Base-by-base conservation (phyloP, 2,113 vertebrate species). In the Tetraodon nigroviridis region DNA sequence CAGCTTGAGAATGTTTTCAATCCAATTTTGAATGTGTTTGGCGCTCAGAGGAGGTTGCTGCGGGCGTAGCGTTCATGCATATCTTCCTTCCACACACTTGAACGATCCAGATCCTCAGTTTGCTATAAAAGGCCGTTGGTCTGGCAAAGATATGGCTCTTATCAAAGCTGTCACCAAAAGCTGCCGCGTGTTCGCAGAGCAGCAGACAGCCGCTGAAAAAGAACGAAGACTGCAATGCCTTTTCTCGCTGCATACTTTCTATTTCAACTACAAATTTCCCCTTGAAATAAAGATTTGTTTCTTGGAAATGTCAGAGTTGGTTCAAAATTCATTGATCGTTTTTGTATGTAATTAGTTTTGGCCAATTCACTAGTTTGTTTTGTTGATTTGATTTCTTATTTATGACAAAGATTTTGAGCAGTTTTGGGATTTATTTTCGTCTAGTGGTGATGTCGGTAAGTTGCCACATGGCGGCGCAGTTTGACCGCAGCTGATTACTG, bases 271-370 rank as follows among this genome's bases (percentile, higher is more conserved):
- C 41, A 67, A 64, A 40, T 2, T 74, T 71, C 72, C n/a, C 76
- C 64, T 75, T 75, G 57, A 60, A 80, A 73, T 76, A 71, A 81
- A 73, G 45, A 51, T 18, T 17, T 62, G 19, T 76, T 78, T 71
- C n/a, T 58, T 60, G 45, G 19, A 42, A 42, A 50, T 5, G 12
- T 21, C 5, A 6, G 48, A 12, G 11, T 51, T 27, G 67, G 46
- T 55, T 27, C 7, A 27, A 27, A 24, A 13, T 15, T 4, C 42
- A 6, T 44, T 5, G 1, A 13, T 17, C 42, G 16, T 44, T 44
- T 44, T 44, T 44, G 42, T 44, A 16, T 44, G 15, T 44, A 44
- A 17, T 44, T 44, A 15, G 0, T 15, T 17, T 44, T 3, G 10
- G 24, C 24, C 4, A 27, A 1, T 44, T 44, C 2, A 15, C 16